Conservation (phyloP, 2,797 vertebrate species). For the Champsocephalus esox region DNA sequence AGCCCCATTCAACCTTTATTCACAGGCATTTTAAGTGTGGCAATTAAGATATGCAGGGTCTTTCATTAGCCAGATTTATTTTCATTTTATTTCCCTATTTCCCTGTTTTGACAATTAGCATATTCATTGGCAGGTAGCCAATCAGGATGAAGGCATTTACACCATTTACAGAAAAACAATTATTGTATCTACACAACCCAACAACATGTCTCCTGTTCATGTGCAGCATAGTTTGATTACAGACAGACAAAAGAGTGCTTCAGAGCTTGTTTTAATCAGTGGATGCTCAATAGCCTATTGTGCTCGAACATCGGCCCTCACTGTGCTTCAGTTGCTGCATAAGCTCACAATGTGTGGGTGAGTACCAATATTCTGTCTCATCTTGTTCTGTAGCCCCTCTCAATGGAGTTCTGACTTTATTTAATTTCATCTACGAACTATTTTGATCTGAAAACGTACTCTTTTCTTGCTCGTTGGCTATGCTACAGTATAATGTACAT, state of each 20-base stretch:
- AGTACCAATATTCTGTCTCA: constrained; percentile 40
- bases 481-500: constrained; percentile 27
- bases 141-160: constrained; percentile 50
- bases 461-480: constrained; percentile 9
- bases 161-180: constrained; percentile 12
- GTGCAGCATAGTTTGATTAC: constrained; percentile 64
- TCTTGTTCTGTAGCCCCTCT: constrained; percentile 32
- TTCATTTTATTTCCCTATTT: constrained; percentile 55
- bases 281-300: constrained; percentile 61
- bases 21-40: constrained; percentile 54
- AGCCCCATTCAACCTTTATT: constrained; percentile 57
- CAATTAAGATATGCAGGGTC: constrained; percentile 67
- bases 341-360: constrained; percentile 28
- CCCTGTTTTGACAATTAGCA: constrained; percentile 53
- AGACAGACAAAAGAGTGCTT: constrained; percentile 63
- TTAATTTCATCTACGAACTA: constrained; percentile 34
- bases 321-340: constrained; percentile 62
- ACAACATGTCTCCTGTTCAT: constrained; percentile 57
- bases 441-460: constrained; percentile 37
- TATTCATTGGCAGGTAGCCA: constrained; percentile 63
- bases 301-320: constrained; percentile 42
- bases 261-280: constrained; percentile 63
- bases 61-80: constrained; percentile 58
- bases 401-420: constrained; percentile 36
- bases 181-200: constrained; percentile 59